Percentiles rank a stretch among this genome's conserved stretches.
These are phyloP conservation scores for Rotaria macrura DNA, from an alignment of 2,888 invertebrate species.

Conservation along the genomic window DNA sequence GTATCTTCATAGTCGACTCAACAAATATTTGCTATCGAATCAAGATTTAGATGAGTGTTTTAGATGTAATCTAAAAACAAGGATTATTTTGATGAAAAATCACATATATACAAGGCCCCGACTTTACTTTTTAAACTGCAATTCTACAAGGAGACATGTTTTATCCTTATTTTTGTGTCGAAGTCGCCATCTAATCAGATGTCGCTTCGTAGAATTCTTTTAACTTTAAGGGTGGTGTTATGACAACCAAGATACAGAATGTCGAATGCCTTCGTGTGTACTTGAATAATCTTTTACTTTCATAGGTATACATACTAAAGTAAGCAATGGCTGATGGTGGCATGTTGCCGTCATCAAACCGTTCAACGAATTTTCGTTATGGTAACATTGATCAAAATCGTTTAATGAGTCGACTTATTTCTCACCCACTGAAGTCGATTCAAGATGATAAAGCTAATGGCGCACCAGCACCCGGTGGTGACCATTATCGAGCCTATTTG, in stretches of 20 bases:
- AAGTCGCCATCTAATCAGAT: background rate
- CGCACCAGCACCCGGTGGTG: background rate
- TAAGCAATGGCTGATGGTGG: constrained; percentile 20
- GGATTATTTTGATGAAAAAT: too few relatives aligned
- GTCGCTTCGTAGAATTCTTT: background rate
- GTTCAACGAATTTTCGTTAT: background rate
- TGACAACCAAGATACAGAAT: background rate
- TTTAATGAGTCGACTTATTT: constrained; percentile 24
- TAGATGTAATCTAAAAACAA: too few relatives aligned
- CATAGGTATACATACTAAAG: background rate
- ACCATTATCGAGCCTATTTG: background rate
- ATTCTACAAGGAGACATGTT: too few relatives aligned
- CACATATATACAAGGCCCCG: too few relatives aligned
- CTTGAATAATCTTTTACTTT: background rate
- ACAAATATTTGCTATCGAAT: too few relatives aligned
- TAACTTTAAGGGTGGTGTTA: background rate
- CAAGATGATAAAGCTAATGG: background rate
- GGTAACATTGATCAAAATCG: constrained; percentile 32
- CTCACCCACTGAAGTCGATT: constrained; percentile 23
- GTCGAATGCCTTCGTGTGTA: background rate
- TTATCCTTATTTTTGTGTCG: background rate
- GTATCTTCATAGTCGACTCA: too few relatives aligned
- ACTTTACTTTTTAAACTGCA: too few relatives aligned
- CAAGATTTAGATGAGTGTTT: too few relatives aligned
- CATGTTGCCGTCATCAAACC: background rate